A percentile compares a stretch with the other conserved stretches of the same genome.
Evolutionary conservation across 2,113 vertebrate species (phyloP).

Genomic region (Eidolon helvum): DNA sequence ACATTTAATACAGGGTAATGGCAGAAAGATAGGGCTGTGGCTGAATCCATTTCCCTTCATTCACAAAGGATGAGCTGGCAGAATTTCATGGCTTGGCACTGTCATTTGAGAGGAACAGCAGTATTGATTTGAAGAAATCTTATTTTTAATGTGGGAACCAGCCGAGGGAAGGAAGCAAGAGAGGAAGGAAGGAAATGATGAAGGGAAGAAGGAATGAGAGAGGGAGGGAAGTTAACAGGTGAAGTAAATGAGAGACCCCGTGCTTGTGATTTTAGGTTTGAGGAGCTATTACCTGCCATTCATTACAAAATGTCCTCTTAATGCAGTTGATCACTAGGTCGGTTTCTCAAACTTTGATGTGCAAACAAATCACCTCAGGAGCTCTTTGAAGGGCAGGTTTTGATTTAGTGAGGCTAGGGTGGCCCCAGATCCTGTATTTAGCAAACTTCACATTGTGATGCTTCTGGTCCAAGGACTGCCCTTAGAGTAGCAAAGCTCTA

Average conservation of each 20-base stretch:
- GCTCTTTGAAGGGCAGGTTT: slow-evolving; percentile 45
- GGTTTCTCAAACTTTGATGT: slow-evolving; percentile 60
- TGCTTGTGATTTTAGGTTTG: slow-evolving; percentile 51
- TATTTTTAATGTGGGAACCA: slow-evolving; percentile 66
- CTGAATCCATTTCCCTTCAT: slow-evolving; percentile 80
- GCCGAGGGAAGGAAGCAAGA: slow-evolving; percentile 65
- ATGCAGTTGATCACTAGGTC: slow-evolving; percentile 5
- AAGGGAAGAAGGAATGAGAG: not conserved
- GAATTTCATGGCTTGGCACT: slow-evolving; percentile 81
- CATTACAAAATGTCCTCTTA: slow-evolving; percentile 55
- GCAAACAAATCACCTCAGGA: slow-evolving; percentile 56
- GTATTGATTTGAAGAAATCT: slow-evolving; percentile 79
- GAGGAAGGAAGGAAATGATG: slow-evolving; percentile 51
- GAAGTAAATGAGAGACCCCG: slow-evolving; percentile 21
- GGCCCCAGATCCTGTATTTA: not conserved
- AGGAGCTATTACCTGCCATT: slow-evolving; percentile 52
- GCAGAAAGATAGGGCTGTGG: slow-evolving; percentile 78
- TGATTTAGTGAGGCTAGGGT: not conserved
- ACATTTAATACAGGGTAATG: slow-evolving; percentile 82
- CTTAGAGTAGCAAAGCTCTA: not conserved
- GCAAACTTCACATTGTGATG: not conserved
- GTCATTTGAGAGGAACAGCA: slow-evolving; percentile 66
- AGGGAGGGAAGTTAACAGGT: slow-evolving; percentile 38
- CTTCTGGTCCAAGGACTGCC: not conserved
- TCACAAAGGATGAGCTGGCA: slow-evolving; percentile 81